Percentiles rank a stretch among this genome's conserved stretches.
phyloP scores from a whole-genome alignment of 1,140 invertebrate species.

The Brachionus plicatilis region DNA sequence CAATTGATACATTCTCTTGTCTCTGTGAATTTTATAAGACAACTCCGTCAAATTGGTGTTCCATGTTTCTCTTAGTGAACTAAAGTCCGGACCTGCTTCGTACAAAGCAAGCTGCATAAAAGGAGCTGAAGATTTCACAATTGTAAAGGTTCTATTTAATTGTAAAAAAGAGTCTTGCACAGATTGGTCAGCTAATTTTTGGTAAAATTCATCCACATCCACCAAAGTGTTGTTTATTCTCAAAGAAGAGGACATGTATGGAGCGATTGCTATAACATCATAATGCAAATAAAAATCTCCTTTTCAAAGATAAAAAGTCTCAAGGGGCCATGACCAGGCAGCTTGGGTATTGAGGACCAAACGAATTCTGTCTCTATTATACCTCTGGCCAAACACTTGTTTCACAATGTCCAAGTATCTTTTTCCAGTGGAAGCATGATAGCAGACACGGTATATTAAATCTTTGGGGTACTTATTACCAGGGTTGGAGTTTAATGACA shows the following conservation, averaged over 20 bases:
- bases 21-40: conserved; percentile 4
- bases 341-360: not conserved
- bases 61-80: not conserved
- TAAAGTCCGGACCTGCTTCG: conserved; percentile 13
- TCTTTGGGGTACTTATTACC: not conserved
- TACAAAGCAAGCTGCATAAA: not conserved
- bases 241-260: not conserved
- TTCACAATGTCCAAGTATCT: not conserved
- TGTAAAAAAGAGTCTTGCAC: not conserved
- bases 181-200: not conserved
- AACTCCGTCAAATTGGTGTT: not conserved
- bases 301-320: not conserved
- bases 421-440: not conserved
- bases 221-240: not conserved
- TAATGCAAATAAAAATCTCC: not conserved
- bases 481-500: not conserved
- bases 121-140: no score
- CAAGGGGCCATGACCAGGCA: not conserved
- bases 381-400: not conserved
- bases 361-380: not conserved
- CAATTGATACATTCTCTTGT: not conserved
- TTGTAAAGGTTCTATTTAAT: no score
- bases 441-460: not conserved
- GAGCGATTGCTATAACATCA: not conserved
- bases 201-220: not conserved